These are phyloP conservation scores for Moxostoma hubbsi DNA, from an alignment of 2,797 vertebrate genomes.

Conservation along the genomic window DNA sequence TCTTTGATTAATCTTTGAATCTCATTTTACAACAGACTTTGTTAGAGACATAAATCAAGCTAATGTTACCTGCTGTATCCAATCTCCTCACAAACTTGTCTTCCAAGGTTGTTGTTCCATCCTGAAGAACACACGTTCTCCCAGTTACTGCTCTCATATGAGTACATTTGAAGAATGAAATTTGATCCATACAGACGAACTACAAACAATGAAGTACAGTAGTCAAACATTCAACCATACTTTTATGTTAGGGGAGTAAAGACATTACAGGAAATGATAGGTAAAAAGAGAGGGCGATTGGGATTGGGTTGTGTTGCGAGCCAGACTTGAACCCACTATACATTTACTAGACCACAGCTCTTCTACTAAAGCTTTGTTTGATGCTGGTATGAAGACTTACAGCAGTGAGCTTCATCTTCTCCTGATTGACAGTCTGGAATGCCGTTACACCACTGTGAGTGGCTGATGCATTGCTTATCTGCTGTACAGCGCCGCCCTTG, in stretches of 20 bases:
- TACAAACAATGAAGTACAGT: constrained; percentile 60
- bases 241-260: too few relatives aligned
- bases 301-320: neutral
- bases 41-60: neutral
- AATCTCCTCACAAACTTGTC: constrained; percentile 77
- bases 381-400: constrained; percentile 72
- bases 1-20: too few relatives aligned
- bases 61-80: constrained; percentile 80
- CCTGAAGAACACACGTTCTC: constrained; percentile 81
- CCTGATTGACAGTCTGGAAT: constrained; percentile 75
- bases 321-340: neutral
- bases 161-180: constrained; percentile 84
- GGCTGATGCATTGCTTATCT: constrained; percentile 63
- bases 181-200: constrained; percentile 83
- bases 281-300: too few relatives aligned
- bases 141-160: constrained; percentile 74
- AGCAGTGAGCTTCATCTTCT: constrained; percentile 85
- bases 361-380: neutral
- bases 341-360: too few relatives aligned
- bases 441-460: constrained; percentile 85
- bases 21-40: too few relatives aligned
- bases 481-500: constrained; percentile 72
- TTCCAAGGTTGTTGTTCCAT: constrained; percentile 80
- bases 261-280: too few relatives aligned
- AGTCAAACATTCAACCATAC: neutral